Conservation (phyloP, 2,797 vertebrate species). For the Chelon auratus region DNA sequence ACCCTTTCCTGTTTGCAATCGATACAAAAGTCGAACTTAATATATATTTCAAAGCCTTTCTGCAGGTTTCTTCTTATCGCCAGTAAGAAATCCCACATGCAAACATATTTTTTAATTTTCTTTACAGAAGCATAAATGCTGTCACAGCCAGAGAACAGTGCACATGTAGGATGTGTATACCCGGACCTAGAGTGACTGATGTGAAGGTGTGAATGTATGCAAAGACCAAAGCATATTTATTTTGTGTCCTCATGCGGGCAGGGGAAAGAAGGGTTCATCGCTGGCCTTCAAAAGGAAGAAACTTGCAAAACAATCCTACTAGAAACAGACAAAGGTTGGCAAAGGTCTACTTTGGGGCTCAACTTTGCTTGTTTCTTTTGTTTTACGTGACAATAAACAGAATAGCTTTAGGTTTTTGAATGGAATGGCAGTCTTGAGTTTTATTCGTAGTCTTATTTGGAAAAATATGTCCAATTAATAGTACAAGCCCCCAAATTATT, state of each 20-base stretch:
- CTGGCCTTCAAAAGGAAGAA: not conserved
- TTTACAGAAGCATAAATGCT: not conserved
- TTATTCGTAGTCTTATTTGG: too few relatives aligned
- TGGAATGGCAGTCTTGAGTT: too few relatives aligned
- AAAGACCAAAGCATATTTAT: not conserved
- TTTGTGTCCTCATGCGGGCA: constrained; percentile 3
- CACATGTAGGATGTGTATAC: not conserved
- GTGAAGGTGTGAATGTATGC: constrained; percentile 27
- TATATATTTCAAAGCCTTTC: not conserved
- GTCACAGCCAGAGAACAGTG: not conserved
- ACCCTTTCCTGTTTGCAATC: not conserved
- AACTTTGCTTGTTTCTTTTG: too few relatives aligned
- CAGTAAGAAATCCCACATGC: not conserved
- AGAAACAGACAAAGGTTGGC: not conserved
- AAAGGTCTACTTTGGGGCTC: too few relatives aligned
- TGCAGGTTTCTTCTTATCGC: too few relatives aligned
- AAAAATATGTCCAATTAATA: too few relatives aligned
- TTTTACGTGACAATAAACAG: too few relatives aligned
- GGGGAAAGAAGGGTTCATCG: not conserved
- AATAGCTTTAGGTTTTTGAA: too few relatives aligned
- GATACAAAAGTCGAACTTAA: constrained; percentile 1
- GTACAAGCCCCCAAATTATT: too few relatives aligned
- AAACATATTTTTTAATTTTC: not conserved
- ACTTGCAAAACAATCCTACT: not conserved
- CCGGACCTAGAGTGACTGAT: not conserved